Evolutionary conservation across 2,113 vertebrate species (phyloP), one percentile per base, ranked within the genome.

Genomic region (Lophochroa leadbeateri): DNA sequence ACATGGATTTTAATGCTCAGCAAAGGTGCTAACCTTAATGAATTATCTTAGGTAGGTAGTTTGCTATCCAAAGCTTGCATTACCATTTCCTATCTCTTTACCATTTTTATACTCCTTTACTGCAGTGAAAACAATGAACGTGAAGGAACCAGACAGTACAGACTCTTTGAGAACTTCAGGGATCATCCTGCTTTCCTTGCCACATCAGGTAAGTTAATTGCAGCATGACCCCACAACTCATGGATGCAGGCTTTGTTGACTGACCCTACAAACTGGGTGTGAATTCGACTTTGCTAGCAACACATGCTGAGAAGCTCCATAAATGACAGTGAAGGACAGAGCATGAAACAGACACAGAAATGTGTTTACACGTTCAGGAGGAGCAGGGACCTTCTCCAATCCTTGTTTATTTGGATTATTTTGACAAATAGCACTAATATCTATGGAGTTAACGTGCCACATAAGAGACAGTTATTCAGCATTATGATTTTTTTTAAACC

Each of bases 301-400:
- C 74, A 63, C 81, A 89, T 20, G 67, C 83, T 47, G 49, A 93
- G 77, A 94, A 91, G 83, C 91, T 96, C 77, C 81, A 94, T 79
- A 91, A 83, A 91, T 31, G 52, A 94, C 95, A 96, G 92, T 39
- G 74, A 94, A 94, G 39, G 96, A 96, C 89, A 96, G 53, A 94
- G 88, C 92, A 95, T 77, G 95, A 91, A 94, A 96, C 83, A 95
- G 86, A 96, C 92, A 96, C 24, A 72, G 80, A 96, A 91, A 94
- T 21, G 44, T 49, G 25, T 92, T 93, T 24, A 94, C n/a, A 35
- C 5, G 0, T 83, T 76, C 37, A 71, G 69, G 35, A 78, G 21
- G 76, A 79, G 46, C 39, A 60, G 72, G 64, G 68, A 68, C 74
- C 19, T 88, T 80, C 58, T 57, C 44, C 80, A 93, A 69, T 43